Base-by-base conservation (phyloP, 2,797 vertebrate species). In the Phylloscopus collybita region DNA sequence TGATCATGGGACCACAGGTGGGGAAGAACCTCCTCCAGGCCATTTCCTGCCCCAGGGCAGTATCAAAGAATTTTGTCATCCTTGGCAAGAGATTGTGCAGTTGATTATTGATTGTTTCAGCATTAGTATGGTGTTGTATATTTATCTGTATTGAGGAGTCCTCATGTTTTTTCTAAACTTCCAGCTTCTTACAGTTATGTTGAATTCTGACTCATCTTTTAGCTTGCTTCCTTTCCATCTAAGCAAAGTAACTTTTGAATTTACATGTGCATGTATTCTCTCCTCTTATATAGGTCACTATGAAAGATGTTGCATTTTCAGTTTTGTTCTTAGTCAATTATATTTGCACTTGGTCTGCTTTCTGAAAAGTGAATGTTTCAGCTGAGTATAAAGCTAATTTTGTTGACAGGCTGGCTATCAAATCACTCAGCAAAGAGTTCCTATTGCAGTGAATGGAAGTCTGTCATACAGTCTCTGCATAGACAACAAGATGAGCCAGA, bases 371-470 rank as follows among this genome's bases (percentile, higher is more conserved):
- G 16, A 74, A 59, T 85, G 32, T 88, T 95, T 92, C 88, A 21
- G 73, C 65, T 94, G 61, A 94, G 7, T 80, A 8, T 71, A 56
- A 93, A 86, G 27, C 16, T 78, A 75, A 27, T 94, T 96, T 92
- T 95, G 60, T 90, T 40, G 95, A 88, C 98, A 99, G 99, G 98
- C 99, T 16, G 99, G 99, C 92, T 99, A 99, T 98, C 99, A 99
- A 96, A 99, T 99, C 96, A 99, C 99, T 69, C 99, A 99, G 95
- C 99, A 99, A 88, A 98, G 99, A 95, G 97, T 98, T 94, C 99
- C 99, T 30, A 98, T 99, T 16, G 99, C 99, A 0, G 98, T 98
- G 45, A 98, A 98, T 13, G 99, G 99, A 70, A 88, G 70, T 51
- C 96, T 99, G 93, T 97, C 91, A 2, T 99, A 99, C 97, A 98